Evolutionary conservation across 2,113 vertebrate species (phyloP).

Genomic region (Picathartes gymnocephalus): DNA sequence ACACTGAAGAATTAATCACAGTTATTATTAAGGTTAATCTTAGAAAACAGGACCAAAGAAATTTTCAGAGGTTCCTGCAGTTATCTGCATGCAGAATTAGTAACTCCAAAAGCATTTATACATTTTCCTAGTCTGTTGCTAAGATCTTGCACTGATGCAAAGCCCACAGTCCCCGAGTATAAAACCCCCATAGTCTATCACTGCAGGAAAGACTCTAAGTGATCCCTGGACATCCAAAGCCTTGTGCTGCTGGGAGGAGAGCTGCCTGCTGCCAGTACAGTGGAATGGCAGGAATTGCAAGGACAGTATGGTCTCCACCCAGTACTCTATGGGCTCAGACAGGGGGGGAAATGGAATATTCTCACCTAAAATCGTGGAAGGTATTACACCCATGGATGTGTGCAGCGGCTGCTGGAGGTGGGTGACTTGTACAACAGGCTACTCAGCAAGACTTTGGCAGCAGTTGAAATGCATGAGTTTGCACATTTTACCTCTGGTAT

Average conservation of each 20-base stretch:
- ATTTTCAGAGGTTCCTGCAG: background rate
- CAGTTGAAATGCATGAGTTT: background rate
- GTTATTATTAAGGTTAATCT: background rate
- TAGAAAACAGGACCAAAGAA: background rate
- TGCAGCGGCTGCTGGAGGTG: background rate
- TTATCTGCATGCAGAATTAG: background rate
- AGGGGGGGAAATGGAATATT: background rate
- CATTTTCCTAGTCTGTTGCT: background rate
- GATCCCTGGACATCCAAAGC: background rate
- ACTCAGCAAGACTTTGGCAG: background rate
- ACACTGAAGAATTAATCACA: background rate
- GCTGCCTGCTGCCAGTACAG: background rate
- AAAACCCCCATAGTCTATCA: background rate
- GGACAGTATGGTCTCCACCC: background rate
- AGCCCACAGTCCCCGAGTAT: background rate
- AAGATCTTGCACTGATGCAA: background rate
- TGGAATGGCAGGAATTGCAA: background rate
- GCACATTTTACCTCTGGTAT: background rate
- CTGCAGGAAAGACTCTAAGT: background rate
- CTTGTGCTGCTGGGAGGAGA: background rate
- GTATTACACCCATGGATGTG: accelerated
- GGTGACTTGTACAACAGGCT: background rate
- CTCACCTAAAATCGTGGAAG: background rate
- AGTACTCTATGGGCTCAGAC: no score
- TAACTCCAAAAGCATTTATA: background rate